Conservation (phyloP, 2,797 vertebrate genomes). For the Gymnopithys bicolor region DNA sequence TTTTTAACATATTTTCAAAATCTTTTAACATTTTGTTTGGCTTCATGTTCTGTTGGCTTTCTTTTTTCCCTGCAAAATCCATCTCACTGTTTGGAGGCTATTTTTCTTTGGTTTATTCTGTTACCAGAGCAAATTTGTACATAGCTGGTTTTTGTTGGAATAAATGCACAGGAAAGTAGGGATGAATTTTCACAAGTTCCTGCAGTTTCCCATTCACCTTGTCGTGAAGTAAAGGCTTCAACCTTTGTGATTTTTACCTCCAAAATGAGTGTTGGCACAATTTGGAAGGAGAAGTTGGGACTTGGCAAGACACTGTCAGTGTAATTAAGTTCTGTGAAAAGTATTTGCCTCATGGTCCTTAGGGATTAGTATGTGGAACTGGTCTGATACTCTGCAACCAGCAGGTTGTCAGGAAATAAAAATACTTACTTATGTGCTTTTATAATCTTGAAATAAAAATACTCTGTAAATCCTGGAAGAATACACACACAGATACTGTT, state of each 20-base stretch:
- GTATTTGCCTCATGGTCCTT: not conserved
- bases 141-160: not conserved
- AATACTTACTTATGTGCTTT: not conserved
- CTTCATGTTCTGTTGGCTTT: rapidly evolving
- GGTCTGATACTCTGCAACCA: not conserved
- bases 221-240: not conserved
- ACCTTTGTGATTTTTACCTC: not conserved
- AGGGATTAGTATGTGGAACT: not conserved
- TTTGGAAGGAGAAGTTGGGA: not conserved
- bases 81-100: not conserved
- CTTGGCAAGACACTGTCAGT: not conserved
- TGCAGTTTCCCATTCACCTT: not conserved
- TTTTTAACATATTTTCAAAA: slow-evolving; percentile 26
- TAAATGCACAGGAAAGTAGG: not conserved
- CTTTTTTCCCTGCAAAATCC: not conserved
- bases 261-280: not conserved
- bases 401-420: not conserved
- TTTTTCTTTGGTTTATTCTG: not conserved
- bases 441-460: not conserved
- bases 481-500: not conserved
- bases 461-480: not conserved
- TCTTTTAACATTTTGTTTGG: slow-evolving; percentile 21
- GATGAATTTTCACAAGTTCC: not conserved
- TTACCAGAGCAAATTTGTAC: not conserved
- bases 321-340: not conserved